Conservation (phyloP, 2,888 invertebrate genomes). For the Carterocephalus palaemon region DNA sequence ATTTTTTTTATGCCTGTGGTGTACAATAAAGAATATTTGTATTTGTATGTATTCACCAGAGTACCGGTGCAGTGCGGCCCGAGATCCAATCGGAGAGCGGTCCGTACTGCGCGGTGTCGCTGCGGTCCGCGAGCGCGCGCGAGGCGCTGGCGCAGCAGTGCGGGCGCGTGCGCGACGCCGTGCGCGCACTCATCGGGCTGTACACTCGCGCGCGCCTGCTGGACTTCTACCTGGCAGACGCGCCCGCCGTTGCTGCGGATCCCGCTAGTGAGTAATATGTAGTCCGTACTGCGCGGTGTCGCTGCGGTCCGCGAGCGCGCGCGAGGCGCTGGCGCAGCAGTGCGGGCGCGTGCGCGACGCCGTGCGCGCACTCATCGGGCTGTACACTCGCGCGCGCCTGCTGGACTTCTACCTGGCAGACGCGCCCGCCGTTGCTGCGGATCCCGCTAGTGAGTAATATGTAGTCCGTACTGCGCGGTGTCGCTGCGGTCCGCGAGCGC, state of each 20-base stretch:
- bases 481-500: constrained; percentile 78
- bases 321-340: constrained; percentile 81
- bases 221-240: constrained; percentile 86
- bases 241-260: constrained; percentile 76
- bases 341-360: constrained; percentile 87
- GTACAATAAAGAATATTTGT: too few species aligned
- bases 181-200: constrained; percentile 89
- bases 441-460: constrained; percentile 51
- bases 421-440: constrained; percentile 75
- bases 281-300: constrained; percentile 85
- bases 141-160: constrained; percentile 83
- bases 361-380: constrained; percentile 89
- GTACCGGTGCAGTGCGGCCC: constrained; percentile 60
- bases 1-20: too few species aligned
- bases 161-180: constrained; percentile 86
- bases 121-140: constrained; percentile 77
- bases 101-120: constrained; percentile 83
- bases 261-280: constrained; percentile 46
- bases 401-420: constrained; percentile 88
- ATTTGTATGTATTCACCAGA: too few species aligned
- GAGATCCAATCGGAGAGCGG: constrained; percentile 84
- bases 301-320: constrained; percentile 76
- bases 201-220: constrained; percentile 91
- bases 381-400: constrained; percentile 90
- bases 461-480: constrained; percentile 83